Evolutionary conservation across 30 jellyfish, hydroid and myxozoan genomes (phyloP).

Genomic region (Rhopilema esculentum): DNA sequence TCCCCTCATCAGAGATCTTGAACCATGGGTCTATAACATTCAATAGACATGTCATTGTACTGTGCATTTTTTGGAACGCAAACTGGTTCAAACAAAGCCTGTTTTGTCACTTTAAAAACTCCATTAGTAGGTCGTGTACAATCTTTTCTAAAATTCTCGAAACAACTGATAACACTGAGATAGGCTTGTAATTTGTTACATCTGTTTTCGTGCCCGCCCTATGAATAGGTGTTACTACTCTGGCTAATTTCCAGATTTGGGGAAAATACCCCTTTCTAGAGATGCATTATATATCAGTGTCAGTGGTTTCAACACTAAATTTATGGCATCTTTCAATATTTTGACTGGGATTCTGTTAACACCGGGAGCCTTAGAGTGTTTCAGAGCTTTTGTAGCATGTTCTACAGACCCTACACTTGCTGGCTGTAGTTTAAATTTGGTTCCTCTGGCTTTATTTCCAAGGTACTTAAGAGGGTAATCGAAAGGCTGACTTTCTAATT

Average conservation of each 20-base stretch:
- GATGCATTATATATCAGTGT: no score
- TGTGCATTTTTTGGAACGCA: no score
- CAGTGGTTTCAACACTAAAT: slow-evolving; percentile 4
- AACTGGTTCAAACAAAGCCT: background rate
- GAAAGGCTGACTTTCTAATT: background rate
- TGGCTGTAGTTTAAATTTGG: background rate
- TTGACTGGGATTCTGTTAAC: slow-evolving; percentile 3
- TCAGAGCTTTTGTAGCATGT: background rate
- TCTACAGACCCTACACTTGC: background rate
- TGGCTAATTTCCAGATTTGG: no score
- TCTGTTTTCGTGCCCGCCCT: no score
- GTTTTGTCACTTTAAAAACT: background rate
- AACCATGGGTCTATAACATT: no score
- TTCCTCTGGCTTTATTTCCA: background rate
- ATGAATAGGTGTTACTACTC: no score
- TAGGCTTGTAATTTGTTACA: no score
- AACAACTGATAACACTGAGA: no score
- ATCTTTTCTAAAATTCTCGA: slow-evolving; percentile 10
- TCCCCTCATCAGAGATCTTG: background rate
- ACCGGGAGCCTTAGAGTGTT: background rate
- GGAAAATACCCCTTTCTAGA: no score
- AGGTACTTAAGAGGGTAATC: slow-evolving; percentile 8
- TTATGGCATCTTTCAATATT: slow-evolving; percentile 12
- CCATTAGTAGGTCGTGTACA: slow-evolving; percentile 2
- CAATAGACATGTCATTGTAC: no score